Evolutionary conservation across 1,140 invertebrate genomes (phyloP).

Genomic region (Eubasilissa regina): DNA sequence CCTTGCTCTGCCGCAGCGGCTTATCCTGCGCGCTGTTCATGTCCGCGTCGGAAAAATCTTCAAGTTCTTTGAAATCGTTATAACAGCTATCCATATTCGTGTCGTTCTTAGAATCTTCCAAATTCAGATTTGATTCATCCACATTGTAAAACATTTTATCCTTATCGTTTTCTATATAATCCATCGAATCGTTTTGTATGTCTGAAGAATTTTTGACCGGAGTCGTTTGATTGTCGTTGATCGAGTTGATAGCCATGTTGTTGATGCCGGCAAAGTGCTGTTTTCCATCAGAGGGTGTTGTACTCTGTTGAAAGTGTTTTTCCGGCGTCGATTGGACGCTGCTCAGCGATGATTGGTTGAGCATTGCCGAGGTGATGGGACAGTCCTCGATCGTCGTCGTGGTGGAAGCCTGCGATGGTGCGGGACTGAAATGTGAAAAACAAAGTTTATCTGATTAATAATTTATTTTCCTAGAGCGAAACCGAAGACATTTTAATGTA

Average conservation of each 20-base stretch:
- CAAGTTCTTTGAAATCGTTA: slow-evolving; percentile 32
- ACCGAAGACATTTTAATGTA: not conserved
- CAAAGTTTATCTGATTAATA: not conserved
- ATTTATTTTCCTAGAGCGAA: not conserved
- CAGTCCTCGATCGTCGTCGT: slow-evolving; percentile 68
- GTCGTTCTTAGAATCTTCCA: slow-evolving; percentile 31
- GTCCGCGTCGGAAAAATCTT: not conserved
- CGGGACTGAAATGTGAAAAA: slow-evolving; percentile 62
- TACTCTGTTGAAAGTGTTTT: slow-evolving; percentile 57
- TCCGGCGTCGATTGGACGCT: slow-evolving; percentile 63
- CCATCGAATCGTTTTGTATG: not conserved
- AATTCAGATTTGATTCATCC: not conserved
- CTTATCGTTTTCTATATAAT: slow-evolving; percentile 6
- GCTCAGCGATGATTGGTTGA: slow-evolving; percentile 57
- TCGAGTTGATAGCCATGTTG: not conserved
- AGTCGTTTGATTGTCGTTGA: slow-evolving; percentile 4
- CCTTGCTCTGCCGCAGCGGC: not conserved
- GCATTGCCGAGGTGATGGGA: slow-evolving; percentile 58
- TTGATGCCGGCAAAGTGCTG: slow-evolving; percentile 8
- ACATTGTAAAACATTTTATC: slow-evolving; percentile 4
- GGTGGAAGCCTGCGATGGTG: slow-evolving; percentile 68
- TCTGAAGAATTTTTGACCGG: not conserved
- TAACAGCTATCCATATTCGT: not conserved
- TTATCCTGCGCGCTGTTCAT: slow-evolving; percentile 12
- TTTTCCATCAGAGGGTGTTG: not conserved